Evolutionary conservation across 92 coral and sea anemone species (phyloP).

Genomic region (Porites cylindrica): DNA sequence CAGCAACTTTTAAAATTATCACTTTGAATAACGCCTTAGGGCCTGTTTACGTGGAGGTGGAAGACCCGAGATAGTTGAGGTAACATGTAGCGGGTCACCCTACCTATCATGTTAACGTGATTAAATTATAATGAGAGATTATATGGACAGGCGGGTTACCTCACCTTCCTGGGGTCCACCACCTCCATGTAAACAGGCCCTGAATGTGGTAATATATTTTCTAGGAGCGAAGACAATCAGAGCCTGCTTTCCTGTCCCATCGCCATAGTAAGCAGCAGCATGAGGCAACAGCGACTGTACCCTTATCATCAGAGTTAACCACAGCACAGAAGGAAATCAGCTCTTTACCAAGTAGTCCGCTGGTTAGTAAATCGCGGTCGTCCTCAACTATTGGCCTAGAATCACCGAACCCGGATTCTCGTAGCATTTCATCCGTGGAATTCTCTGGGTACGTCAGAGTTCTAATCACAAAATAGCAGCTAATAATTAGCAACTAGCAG

Average conservation of each 20-base stretch:
- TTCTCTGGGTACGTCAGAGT: constrained; percentile 11
- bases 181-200: too few relatives aligned
- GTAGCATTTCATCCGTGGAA: constrained; percentile 40
- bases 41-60: too few relatives aligned
- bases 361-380: constrained; percentile 50
- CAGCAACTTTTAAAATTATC: too few relatives aligned
- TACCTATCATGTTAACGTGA: too few relatives aligned
- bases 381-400: constrained; percentile 40
- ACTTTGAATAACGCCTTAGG: too few relatives aligned
- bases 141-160: too few relatives aligned
- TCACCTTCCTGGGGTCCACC: too few relatives aligned
- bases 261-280: constrained; percentile 20
- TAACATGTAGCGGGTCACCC: too few relatives aligned
- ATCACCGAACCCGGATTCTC: constrained; percentile 3
- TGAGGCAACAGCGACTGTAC: constrained; percentile 14
- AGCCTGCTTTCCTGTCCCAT: constrained; percentile 12
- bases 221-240: constrained; percentile 37
- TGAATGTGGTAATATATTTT: too few relatives aligned
- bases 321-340: constrained; percentile 17
- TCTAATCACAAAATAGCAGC: background rate
- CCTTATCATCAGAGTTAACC: constrained; percentile 38
- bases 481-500: too few relatives aligned
- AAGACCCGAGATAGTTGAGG: too few relatives aligned
- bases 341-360: constrained; percentile 43
- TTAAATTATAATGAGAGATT: too few relatives aligned